A percentile compares a stretch with the other conserved stretches of the same genome.
These are phyloP conservation scores for Pristionchus arcanus DNA, from an alignment of 2,888 invertebrate species.

Conservation along the genomic window DNA sequence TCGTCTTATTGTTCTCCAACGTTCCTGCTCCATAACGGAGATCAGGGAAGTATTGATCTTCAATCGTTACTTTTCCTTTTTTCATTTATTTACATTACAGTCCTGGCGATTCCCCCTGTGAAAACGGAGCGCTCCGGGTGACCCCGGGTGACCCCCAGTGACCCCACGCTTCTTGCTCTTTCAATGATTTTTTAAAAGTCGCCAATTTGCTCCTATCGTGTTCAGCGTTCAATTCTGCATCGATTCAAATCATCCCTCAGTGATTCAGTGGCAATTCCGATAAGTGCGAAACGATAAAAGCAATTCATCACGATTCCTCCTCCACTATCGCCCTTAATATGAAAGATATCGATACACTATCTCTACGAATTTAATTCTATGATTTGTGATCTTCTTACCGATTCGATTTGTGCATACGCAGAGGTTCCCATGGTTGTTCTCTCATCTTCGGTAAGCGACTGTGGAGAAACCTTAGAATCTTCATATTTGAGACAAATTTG, in stretches of 20 bases:
- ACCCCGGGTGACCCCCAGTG: too few species aligned
- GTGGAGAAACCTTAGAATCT: neutral
- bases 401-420: neutral
- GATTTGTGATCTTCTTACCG: neutral
- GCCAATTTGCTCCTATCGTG: too few species aligned
- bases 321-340: constrained; percentile 22
- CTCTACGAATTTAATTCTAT: too few species aligned
- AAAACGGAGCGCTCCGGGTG: too few species aligned
- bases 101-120: too few species aligned
- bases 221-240: too few species aligned
- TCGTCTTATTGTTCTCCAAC: neutral
- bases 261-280: neutral
- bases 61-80: too few species aligned
- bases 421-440: neutral
- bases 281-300: neutral
- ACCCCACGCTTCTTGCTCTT: too few species aligned
- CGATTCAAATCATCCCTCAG: neutral
- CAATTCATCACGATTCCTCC: neutral
- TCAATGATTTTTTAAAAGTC: too few species aligned
- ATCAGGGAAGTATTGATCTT: neutral
- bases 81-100: too few species aligned
- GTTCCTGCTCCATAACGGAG: neutral
- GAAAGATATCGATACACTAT: too few species aligned
- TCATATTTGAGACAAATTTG: too few species aligned
- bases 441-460: neutral